Conservation (phyloP, 2,113 vertebrate genomes). For the Sclerurus mexicanus region DNA sequence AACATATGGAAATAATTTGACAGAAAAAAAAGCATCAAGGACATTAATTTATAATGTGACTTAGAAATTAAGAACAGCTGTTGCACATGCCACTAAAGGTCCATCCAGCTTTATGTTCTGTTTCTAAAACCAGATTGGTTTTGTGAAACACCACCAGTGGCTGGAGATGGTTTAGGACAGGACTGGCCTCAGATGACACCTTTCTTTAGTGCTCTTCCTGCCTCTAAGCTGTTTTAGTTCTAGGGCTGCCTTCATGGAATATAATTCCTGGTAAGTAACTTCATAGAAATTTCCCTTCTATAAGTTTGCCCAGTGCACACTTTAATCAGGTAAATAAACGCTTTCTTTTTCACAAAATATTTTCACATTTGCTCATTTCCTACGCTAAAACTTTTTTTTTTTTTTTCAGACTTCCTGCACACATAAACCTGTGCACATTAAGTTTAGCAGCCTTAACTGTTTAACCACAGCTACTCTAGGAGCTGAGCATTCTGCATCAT, state of each 20-base stretch:
- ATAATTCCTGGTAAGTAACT: neutral
- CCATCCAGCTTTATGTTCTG: neutral
- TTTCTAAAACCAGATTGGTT: neutral
- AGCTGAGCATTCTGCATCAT: neutral
- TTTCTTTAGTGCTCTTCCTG: neutral
- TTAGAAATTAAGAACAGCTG: neutral
- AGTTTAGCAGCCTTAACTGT: neutral
- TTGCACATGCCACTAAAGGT: fast-evolving
- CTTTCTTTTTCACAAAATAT: neutral
- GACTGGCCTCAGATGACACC: neutral
- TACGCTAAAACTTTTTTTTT: neutral
- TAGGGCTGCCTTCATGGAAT: neutral
- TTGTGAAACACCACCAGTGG: neutral
- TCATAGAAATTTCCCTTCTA: neutral
- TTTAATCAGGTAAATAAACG: neutral
- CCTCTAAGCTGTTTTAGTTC: neutral
- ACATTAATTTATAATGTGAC: neutral
- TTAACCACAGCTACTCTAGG: neutral
- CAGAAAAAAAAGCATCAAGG: neutral
- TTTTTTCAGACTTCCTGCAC: neutral
- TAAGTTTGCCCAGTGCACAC: neutral
- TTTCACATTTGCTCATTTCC: neutral
- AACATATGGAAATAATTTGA: neutral
- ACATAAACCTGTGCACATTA: neutral
- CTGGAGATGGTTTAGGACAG: neutral